Base-by-base conservation (phyloP, 30 jellyfish, hydroid and myxozoan genomes). In the Haliclystus octoradiatus region DNA sequence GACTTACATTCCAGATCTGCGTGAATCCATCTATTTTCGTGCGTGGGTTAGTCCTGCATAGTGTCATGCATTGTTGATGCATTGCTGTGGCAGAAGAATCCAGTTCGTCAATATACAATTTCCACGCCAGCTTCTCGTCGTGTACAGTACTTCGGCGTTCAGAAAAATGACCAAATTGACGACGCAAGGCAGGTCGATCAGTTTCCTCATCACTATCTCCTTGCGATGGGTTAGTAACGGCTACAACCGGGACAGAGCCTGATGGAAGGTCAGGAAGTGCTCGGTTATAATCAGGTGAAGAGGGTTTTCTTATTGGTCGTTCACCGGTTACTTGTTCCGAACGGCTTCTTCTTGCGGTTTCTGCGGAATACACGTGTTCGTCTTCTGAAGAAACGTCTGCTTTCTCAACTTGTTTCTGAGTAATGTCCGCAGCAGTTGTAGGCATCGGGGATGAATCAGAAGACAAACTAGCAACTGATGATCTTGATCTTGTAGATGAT, bases 1-100 rank as follows among this genome's bases (percentile, higher is more conserved):
- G n/a, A 90, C 98, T 91, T 31, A 91, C 99, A 25, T 83, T 74
- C 99, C 99, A 91, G 62, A 91, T 76, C 28, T 68, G 70, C 2
- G 84, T 49, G 65, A 91, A 91, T 14, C 99, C 99, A 73, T 91
- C 99, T 2, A 75, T 34, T 23, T 66, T 34, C 76, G 52, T 64
- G n/a, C 80, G 76, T 3, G 84, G 82, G n/a, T 57, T 32, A 40
- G 70, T 72, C 71, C 82, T 83, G 71, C 99, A 91, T 3, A 76
- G 60, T 19, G 69, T 78, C 91, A 76, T 82, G 66, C 99, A 91
- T 69, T 82, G 79, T 26, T 78, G 83, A 33, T 81, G 94, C 74
- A 91, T 51, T 28, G 47, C 68, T 22, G 77, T 86, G 63, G 79
- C 95, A 0, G 92, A 70, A 1, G 66, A 87, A 62, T 77, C 94